phyloP scores from a whole-genome alignment of 1,140 invertebrate species.

The Drosophila asahinai region DNA sequence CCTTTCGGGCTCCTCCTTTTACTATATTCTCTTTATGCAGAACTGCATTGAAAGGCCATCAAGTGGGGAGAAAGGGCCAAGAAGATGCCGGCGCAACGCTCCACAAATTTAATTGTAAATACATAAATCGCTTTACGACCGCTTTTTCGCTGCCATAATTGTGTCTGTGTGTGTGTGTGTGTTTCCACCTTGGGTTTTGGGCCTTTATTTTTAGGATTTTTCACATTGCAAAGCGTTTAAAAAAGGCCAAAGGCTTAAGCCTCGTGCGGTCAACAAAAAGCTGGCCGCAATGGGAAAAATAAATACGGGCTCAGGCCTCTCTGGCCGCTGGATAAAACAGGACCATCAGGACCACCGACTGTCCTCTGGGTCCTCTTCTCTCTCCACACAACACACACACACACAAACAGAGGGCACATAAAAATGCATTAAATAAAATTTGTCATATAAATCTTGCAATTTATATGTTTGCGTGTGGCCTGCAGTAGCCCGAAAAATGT shows the following conservation, averaged over 20 bases:
- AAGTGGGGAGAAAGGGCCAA: slow-evolving; percentile 6
- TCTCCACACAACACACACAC: slow-evolving; percentile 11
- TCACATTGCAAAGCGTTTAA: slow-evolving; percentile 48
- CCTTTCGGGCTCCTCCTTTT: slow-evolving; percentile 6
- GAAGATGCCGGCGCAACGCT: background rate
- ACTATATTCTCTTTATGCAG: slow-evolving; percentile 20
- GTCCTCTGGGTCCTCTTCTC: slow-evolving; percentile 24
- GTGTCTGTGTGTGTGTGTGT: background rate
- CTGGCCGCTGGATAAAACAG: slow-evolving; percentile 49
- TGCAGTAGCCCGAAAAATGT: slow-evolving; percentile 72
- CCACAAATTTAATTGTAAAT: slow-evolving; percentile 34
- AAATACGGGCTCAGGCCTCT: slow-evolving; percentile 50
- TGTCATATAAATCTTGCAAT: slow-evolving; percentile 84
- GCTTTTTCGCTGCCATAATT: slow-evolving; percentile 33
- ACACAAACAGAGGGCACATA: slow-evolving; percentile 38
- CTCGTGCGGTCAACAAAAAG: slow-evolving; percentile 50
- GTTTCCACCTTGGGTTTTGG: slow-evolving; percentile 10
- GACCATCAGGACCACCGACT: slow-evolving; percentile 25
- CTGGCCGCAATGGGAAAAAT: slow-evolving; percentile 50
- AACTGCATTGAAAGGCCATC: slow-evolving; percentile 26
- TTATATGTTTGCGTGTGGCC: slow-evolving; percentile 65
- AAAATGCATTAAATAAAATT: slow-evolving; percentile 84
- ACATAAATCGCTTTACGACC: slow-evolving; percentile 40
- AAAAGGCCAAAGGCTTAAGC: slow-evolving; percentile 52
- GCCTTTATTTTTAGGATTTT: slow-evolving; percentile 43